Percentiles rank a stretch among this genome's conserved stretches.
phyloP scores from a whole-genome alignment of 2,113 vertebrate species.

The Dipodomys ordii region DNA sequence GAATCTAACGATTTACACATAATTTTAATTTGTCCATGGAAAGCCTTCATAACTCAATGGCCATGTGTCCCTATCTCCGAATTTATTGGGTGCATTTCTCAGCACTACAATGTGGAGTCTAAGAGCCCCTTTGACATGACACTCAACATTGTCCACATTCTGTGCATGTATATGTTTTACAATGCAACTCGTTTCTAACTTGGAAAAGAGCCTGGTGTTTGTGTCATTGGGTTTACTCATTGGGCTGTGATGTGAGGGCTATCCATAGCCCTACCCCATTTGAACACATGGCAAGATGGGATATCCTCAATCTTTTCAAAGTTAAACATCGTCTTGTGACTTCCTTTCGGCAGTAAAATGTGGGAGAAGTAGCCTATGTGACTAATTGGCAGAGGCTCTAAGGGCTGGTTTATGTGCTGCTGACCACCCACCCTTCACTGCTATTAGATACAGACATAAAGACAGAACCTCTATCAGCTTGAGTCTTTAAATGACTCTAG shows the following conservation, averaged over 20 bases:
- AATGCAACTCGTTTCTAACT: neutral
- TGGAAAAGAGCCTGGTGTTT: neutral
- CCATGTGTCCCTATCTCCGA: neutral
- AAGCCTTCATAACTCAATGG: neutral
- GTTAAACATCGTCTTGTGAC: neutral
- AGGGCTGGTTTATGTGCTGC: neutral
- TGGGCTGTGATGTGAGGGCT: neutral
- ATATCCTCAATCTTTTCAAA: constrained; percentile 16
- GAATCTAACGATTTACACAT: neutral
- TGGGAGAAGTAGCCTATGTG: neutral
- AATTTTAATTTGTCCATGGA: neutral
- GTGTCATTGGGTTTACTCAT: neutral
- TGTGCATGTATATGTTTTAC: neutral
- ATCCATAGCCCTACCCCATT: neutral
- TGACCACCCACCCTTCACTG: neutral
- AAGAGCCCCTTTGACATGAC: neutral
- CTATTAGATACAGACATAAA: neutral
- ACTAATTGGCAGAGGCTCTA: neutral
- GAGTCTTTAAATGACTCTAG: neutral
- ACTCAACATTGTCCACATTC: neutral
- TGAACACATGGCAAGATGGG: neutral
- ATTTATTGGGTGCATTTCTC: neutral
- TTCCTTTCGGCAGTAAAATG: constrained; percentile 34
- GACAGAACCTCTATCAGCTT: neutral
- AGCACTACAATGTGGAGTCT: neutral